Base-by-base conservation (phyloP, 2,113 vertebrate genomes). In the Caranx ignobilis region DNA sequence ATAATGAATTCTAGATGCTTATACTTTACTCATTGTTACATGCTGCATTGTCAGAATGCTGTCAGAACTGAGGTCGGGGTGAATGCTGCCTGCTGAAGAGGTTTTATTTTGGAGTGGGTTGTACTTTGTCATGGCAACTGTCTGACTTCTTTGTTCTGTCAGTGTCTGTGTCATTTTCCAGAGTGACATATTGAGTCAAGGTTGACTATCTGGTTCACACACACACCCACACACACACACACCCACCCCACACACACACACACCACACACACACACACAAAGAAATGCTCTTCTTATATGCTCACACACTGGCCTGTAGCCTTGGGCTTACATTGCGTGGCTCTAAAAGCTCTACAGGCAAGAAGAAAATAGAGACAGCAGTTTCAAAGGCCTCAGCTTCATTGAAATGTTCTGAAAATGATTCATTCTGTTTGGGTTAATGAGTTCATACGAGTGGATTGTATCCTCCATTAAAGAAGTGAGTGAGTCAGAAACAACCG, bases 131-230 rank as follows among this genome's bases (percentile, higher is more conserved):
- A 1, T 8, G 15, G 18, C 55, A 55, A 34, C 52, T 60, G 31
- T 70, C 67, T 15, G 72, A 74, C 43, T 31, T 79, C 47, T 66
- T 71, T 83, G 75, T 65, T 79, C 26, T 26, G 26, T 26, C 26
- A 26, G 26, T 26, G 26, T 26, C 26, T 26, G 26, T 79, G 50
- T 55, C 31, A 76, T 68, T 73, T 18, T 60, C 26, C 62, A 43
- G 62, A 57, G 19, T 31, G 32, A 81, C 18, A 31, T 0, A 0
- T 12, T 34, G 54, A 63, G 65, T 83, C 52, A 76, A 64, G 67
- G 84, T 65, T 83, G 82, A 81, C 78, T 50, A 68, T 86, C 88
- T 84, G 82, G 82, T 91, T 91, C 54, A 26, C 59, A 63, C 19
- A 62, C 69, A 54, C 16, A n/a, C 31, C 21, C 41, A 52, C 69